A percentile compares a stretch with the other conserved stretches of the same genome.
These are phyloP conservation scores for Drosophila ironensis DNA, from an alignment of 1,140 invertebrate species.

Conservation along the genomic window DNA sequence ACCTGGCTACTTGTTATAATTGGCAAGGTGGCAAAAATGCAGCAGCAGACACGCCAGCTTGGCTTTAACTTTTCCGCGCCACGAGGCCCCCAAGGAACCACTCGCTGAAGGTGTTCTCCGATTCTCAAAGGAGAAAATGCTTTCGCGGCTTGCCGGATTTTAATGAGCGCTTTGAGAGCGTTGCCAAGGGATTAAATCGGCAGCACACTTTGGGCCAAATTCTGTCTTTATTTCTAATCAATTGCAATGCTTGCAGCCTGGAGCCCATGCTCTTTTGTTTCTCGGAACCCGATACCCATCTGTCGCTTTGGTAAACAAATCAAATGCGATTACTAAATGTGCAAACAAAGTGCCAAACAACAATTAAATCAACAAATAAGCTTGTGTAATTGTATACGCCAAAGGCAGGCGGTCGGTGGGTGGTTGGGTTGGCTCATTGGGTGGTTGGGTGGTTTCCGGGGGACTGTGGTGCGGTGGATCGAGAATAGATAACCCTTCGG, in stretches of 20 bases:
- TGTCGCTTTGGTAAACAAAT: conserved; percentile 27
- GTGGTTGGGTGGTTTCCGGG: not conserved
- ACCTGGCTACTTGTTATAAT: conserved; percentile 71
- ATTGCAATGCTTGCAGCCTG: too few species aligned
- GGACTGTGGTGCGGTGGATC: conserved; percentile 6
- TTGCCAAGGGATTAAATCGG: not conserved
- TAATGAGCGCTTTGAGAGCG: not conserved
- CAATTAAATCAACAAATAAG: conserved; percentile 46
- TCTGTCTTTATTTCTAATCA: too few species aligned
- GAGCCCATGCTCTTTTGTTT: too few species aligned
- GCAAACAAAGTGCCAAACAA: conserved; percentile 38
- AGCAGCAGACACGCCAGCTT: conserved; percentile 9
- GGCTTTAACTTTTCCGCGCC: conserved; percentile 15
- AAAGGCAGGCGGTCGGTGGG: conserved; percentile 1
- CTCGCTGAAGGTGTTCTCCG: too few species aligned
- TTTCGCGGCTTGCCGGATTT: not conserved
- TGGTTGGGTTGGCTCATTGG: conserved; percentile 3
- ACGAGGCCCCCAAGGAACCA: too few species aligned
- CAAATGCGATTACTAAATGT: conserved; percentile 38
- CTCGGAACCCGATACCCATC: conserved; percentile 6
- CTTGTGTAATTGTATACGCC: conserved; percentile 32
- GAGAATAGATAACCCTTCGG: conserved; percentile 38
- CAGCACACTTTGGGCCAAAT: not conserved
- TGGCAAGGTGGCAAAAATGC: conserved; percentile 54
- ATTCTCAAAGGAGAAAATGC: conserved; percentile 8